Evolutionary conservation across 2,797 vertebrate genomes (phyloP).

Genomic region (Periparus ater): DNA sequence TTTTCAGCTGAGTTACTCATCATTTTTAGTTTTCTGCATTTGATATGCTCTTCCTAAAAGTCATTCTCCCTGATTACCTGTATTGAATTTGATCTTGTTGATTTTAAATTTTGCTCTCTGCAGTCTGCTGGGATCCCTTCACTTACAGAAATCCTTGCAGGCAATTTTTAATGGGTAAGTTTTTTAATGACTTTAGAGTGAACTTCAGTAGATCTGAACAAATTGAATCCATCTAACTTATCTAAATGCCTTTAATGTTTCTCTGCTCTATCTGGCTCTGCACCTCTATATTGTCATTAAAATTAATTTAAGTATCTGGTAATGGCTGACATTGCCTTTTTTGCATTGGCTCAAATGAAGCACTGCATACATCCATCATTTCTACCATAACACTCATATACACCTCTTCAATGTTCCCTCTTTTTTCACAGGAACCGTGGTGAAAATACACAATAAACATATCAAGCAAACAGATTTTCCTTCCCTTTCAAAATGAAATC

Average conservation of each 20-base stretch:
- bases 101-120: not conserved
- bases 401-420: not conserved
- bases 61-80: not conserved
- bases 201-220: not conserved
- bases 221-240: not conserved
- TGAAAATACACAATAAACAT: not conserved
- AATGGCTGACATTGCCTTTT: not conserved
- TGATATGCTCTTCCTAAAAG: not conserved
- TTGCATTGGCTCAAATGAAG: not conserved
- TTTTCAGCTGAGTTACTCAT: not conserved
- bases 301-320: not conserved
- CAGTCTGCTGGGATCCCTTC: not conserved
- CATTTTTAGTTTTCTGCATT: not conserved
- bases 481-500: not conserved
- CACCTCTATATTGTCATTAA: not conserved
- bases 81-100: not conserved
- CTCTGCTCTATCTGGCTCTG: not conserved
- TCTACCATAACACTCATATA: not conserved
- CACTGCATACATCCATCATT: not conserved
- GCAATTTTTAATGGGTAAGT: not conserved
- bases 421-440: not conserved
- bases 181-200: not conserved
- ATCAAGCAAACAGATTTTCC: not conserved
- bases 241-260: not conserved
- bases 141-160: not conserved